Conservation (phyloP, 2,888 invertebrate species). For the Crossocerus cetratus region DNA sequence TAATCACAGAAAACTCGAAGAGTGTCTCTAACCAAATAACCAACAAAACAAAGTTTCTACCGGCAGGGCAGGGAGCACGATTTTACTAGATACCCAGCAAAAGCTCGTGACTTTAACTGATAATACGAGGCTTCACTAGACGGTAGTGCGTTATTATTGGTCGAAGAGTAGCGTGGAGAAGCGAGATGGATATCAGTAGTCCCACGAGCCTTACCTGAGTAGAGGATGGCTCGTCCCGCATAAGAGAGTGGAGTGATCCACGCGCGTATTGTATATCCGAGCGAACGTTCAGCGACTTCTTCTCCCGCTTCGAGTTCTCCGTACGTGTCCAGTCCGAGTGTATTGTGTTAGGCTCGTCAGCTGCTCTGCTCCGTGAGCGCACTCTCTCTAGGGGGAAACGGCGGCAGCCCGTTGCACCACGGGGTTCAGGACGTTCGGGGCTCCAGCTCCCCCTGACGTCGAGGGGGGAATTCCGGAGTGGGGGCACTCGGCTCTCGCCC, state of each 20-base stretch:
- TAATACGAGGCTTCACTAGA: no score
- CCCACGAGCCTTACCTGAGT: neutral
- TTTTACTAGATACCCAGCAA: no score
- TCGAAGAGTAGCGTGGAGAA: no score
- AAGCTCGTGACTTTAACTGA: no score
- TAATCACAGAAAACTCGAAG: no score
- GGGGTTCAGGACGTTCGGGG: slow-evolving; percentile 32
- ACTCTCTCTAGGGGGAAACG: slow-evolving; percentile 32
- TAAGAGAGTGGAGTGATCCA: slow-evolving; percentile 20
- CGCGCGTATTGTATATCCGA: neutral
- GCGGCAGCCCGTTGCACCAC: slow-evolving; percentile 36
- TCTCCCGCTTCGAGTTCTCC: slow-evolving; percentile 42
- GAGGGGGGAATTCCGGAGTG: slow-evolving; percentile 31
- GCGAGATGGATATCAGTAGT: neutral
- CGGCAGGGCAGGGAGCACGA: no score
- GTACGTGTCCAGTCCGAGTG: slow-evolving; percentile 44
- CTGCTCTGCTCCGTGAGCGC: slow-evolving; percentile 55
- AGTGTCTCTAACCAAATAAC: no score
- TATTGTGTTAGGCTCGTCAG: slow-evolving; percentile 61
- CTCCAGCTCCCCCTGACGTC: neutral
- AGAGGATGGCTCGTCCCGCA: neutral
- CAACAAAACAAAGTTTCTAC: no score
- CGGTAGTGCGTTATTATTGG: no score
- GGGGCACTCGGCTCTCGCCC: slow-evolving; percentile 38
- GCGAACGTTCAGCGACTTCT: neutral